A percentile compares a stretch with the other conserved stretches of the same genome.
phyloP scores from a whole-genome alignment of 2,797 vertebrate genomes.

The Pachyuromys duprasi region DNA sequence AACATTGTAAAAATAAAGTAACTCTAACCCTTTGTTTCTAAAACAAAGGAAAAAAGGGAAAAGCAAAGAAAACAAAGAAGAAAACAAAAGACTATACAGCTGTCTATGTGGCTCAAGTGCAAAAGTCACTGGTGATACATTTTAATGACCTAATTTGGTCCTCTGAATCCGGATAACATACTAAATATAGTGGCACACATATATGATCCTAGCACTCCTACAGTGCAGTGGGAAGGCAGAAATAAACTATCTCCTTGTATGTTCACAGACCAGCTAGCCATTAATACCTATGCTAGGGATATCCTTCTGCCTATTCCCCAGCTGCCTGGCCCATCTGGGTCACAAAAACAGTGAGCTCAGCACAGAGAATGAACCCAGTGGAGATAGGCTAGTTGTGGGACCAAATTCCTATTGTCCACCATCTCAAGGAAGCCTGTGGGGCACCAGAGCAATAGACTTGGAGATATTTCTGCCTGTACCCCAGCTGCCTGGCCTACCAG shows the following conservation, averaged over 20 bases:
- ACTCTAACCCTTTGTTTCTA: neutral
- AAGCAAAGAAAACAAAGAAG: neutral
- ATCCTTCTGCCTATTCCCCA: no score
- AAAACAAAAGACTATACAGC: neutral
- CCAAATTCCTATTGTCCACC: no score
- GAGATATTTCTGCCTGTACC: no score
- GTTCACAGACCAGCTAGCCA: neutral
- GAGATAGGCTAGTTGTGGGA: no score
- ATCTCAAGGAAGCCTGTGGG: no score
- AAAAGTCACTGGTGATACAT: neutral
- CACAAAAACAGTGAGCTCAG: no score
- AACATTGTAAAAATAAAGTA: neutral
- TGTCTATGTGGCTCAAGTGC: neutral
- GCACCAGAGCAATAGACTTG: no score
- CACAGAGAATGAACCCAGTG: no score
- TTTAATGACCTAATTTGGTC: neutral
- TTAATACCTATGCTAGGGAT: neutral
- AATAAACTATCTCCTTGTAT: neutral
- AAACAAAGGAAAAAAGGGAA: neutral
- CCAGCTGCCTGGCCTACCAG: no score
- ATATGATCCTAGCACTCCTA: neutral
- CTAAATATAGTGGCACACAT: neutral
- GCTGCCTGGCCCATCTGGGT: neutral
- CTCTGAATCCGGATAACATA: neutral
- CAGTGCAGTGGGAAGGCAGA: neutral